Evolutionary conservation across 2,888 invertebrate genomes (phyloP).

Genomic region (Stenurella melanura): DNA sequence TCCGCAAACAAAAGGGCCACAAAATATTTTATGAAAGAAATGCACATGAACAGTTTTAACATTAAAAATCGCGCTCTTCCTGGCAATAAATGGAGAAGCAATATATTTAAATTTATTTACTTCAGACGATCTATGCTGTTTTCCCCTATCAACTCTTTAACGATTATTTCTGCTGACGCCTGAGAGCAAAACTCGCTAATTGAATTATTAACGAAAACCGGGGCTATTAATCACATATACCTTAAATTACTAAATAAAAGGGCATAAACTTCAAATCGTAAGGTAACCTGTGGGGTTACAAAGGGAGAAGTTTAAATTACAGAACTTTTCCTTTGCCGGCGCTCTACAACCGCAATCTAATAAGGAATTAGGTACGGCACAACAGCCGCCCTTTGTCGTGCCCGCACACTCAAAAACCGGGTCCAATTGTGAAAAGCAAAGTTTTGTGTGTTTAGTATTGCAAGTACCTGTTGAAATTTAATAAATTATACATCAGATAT

Average conservation of each 20-base stretch:
- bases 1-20: too few species aligned
- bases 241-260: conserved; percentile 15
- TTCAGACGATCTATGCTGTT: not conserved
- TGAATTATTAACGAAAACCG: conserved; percentile 7
- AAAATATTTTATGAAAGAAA: too few species aligned
- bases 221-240: conserved; percentile 15
- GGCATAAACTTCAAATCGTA: conserved; percentile 14
- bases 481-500: conserved; percentile 20
- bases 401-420: not conserved
- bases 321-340: not conserved
- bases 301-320: conserved; percentile 17
- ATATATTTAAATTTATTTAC: too few species aligned
- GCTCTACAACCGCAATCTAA: not conserved
- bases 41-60: too few species aligned
- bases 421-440: not conserved
- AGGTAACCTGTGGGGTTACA: conserved; percentile 13
- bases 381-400: conserved; percentile 12
- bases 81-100: too few species aligned
- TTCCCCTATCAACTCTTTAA: not conserved
- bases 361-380: not conserved
- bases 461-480: conserved; percentile 17
- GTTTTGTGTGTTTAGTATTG: conserved; percentile 12
- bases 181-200: not conserved
- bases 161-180: not conserved
- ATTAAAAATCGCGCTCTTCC: too few species aligned